Evolutionary conservation across 1,140 invertebrate species (phyloP).

Genomic region (Hyphantria cunea): DNA sequence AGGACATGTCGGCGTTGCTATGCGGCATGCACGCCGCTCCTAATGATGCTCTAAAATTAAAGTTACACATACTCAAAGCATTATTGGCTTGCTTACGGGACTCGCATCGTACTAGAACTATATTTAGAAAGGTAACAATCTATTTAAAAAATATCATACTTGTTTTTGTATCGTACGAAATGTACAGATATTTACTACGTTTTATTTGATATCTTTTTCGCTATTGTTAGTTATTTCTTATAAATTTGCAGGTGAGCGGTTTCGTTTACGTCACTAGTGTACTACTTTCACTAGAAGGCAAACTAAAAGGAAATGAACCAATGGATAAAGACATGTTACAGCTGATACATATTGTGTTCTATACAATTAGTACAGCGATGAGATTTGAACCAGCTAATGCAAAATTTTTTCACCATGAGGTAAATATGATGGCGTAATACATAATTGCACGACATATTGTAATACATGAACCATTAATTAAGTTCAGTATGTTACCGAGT

Average conservation of each 20-base stretch:
- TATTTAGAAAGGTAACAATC: slow-evolving; percentile 93
- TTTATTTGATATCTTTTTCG: too few relatives aligned
- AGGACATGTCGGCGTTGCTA: slow-evolving; percentile 96
- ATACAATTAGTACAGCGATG: slow-evolving; percentile 98
- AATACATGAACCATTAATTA: slow-evolving; percentile 35
- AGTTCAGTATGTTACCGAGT: too few relatives aligned
- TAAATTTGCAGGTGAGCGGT: slow-evolving; percentile 87
- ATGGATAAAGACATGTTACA: slow-evolving; percentile 84
- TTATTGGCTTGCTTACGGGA: slow-evolving; percentile 94
- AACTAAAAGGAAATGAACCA: slow-evolving; percentile 82
- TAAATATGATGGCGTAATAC: slow-evolving; percentile 49
- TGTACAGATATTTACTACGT: too few relatives aligned
- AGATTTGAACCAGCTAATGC: slow-evolving; percentile 99
- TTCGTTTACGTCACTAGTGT: slow-evolving; percentile 99
- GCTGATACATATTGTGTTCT: slow-evolving; percentile 94
- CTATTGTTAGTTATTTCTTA: neutral
- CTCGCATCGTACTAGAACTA: slow-evolving; percentile 96
- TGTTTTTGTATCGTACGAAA: too few relatives aligned
- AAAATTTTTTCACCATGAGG: slow-evolving; percentile 98
- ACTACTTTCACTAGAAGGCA: slow-evolving; percentile 95
- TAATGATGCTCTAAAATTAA: slow-evolving; percentile 89
- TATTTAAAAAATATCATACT: too few relatives aligned
- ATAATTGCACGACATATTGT: too few relatives aligned
- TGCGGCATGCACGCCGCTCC: slow-evolving; percentile 95
- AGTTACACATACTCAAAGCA: slow-evolving; percentile 95